Conservation (phyloP, 1,140 invertebrate genomes). For the Heliconius nattereri region DNA sequence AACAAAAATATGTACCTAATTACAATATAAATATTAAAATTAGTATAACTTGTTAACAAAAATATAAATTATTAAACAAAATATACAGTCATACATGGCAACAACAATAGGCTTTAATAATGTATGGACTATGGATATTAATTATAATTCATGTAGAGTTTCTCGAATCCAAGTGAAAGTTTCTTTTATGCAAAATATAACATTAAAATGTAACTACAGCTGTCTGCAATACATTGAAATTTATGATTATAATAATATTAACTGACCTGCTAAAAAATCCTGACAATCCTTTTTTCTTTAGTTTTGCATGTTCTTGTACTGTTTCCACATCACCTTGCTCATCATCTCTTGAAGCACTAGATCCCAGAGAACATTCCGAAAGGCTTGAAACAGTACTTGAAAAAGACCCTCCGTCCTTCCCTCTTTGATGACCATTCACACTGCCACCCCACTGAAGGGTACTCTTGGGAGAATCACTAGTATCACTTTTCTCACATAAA, state of each 20-base stretch:
- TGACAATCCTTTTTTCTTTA: slow-evolving; percentile 78
- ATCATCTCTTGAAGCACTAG: slow-evolving; percentile 71
- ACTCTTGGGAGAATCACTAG: slow-evolving; percentile 77
- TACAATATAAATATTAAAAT: too few relatives aligned
- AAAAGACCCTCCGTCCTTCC: slow-evolving; percentile 77
- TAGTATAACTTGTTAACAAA: neutral
- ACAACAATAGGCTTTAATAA: neutral
- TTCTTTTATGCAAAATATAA: slow-evolving; percentile 27
- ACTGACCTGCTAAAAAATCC: slow-evolving; percentile 79
- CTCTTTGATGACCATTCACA: slow-evolving; percentile 76
- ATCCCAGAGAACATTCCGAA: slow-evolving; percentile 76
- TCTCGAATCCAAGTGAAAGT: slow-evolving; percentile 20
- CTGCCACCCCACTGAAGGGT: slow-evolving; percentile 76
- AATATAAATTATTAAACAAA: neutral
- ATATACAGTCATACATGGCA: neutral
- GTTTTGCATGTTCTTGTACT: slow-evolving; percentile 61
- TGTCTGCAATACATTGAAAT: neutral
- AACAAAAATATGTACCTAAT: too few relatives aligned
- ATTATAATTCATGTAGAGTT: slow-evolving; percentile 16
- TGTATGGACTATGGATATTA: neutral
- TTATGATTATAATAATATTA: neutral
- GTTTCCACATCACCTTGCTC: slow-evolving; percentile 50
- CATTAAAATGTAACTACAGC: slow-evolving; percentile 3
- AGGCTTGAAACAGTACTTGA: slow-evolving; percentile 79
- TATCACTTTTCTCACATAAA: slow-evolving; percentile 78